Evolutionary conservation across 2,797 vertebrate genomes (phyloP).

Genomic region (Pogoniulus pusillus): DNA sequence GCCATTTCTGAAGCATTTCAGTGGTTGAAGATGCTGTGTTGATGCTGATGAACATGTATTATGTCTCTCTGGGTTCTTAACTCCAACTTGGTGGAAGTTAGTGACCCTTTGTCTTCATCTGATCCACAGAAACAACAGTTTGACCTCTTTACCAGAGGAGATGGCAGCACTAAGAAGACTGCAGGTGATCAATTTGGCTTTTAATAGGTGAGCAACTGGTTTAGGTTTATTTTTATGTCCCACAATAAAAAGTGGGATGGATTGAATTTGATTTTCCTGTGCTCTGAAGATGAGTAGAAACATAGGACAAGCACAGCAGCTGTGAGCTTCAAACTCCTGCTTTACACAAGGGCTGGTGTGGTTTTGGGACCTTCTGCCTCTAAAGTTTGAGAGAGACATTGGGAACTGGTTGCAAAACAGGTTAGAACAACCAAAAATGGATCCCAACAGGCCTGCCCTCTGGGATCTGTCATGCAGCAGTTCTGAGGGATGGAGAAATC

Average conservation of each 20-base stretch:
- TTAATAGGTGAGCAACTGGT: slow-evolving; percentile 83
- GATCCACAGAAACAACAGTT: slow-evolving; percentile 86
- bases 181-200: slow-evolving; percentile 85
- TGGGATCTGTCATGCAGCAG: no score
- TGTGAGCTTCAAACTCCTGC: not conserved
- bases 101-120: slow-evolving; percentile 14
- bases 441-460: not conserved
- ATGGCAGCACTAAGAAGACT: slow-evolving; percentile 83
- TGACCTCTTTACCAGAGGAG: slow-evolving; percentile 87
- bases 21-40: not conserved
- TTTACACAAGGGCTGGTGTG: fast-evolving
- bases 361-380: not conserved
- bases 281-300: not conserved
- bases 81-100: not conserved
- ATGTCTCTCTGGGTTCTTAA: not conserved
- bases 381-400: not conserved
- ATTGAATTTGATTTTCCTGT: not conserved
- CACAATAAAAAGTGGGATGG: not conserved
- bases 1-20: not conserved
- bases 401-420: not conserved
- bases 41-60: not conserved
- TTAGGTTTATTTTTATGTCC: no score
- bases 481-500: no score
- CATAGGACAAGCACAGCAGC: fast-evolving
- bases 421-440: not conserved